These are phyloP conservation scores for Nomada fabriciana DNA, from an alignment of 2,888 invertebrate genomes.

Conservation along the genomic window DNA sequence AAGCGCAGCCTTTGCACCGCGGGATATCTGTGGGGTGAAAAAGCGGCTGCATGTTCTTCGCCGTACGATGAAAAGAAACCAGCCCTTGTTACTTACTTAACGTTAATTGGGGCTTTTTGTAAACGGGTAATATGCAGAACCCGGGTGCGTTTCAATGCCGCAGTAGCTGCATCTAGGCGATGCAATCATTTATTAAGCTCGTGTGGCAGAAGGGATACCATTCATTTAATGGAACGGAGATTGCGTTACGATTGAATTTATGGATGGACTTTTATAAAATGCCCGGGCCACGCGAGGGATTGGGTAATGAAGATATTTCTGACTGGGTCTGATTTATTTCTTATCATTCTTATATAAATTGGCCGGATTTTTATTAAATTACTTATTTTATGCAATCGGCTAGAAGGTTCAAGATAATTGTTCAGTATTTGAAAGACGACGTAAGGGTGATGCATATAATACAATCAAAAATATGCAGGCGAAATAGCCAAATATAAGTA, in stretches of 20 bases:
- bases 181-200: slow-evolving; percentile 16
- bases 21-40: background rate
- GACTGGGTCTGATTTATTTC: background rate
- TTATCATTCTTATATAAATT: background rate
- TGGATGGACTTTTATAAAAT: background rate
- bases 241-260: background rate
- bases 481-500: too few species aligned
- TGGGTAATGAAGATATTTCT: background rate
- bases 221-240: slow-evolving; percentile 22
- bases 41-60: background rate
- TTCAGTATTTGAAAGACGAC: background rate
- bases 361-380: background rate
- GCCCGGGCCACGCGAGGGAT: background rate
- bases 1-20: background rate
- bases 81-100: background rate
- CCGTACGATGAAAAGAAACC: background rate
- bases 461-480: background rate
- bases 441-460: background rate
- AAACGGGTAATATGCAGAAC: background rate
- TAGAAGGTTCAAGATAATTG: background rate
- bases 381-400: background rate
- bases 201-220: background rate
- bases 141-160: background rate
- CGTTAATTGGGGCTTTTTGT: background rate
- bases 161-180: background rate